Evolutionary conservation across 2,113 vertebrate genomes (phyloP).

Genomic region (cattle (Bos taurus)): DNA sequence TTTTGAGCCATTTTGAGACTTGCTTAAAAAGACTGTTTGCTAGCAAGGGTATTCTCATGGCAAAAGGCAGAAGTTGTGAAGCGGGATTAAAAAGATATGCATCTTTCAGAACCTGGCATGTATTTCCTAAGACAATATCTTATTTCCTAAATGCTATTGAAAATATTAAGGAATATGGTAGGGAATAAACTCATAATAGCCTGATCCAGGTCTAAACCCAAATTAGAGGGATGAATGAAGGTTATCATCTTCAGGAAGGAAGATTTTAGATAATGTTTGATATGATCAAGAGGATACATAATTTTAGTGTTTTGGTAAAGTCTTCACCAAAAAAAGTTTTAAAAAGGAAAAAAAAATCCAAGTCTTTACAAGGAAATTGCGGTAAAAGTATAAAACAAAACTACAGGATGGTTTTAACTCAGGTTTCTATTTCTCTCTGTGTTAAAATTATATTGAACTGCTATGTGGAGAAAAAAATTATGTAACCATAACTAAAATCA

Average conservation of each 20-base stretch:
- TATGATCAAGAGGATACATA: not conserved
- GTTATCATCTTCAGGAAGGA: not conserved
- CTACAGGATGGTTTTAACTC: not conserved
- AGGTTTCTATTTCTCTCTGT: not conserved
- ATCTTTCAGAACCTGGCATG: not conserved
- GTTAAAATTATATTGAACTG: not conserved
- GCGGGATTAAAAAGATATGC: not conserved
- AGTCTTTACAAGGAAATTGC: not conserved
- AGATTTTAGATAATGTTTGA: not conserved
- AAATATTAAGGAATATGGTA: not conserved
- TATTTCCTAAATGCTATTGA: not conserved
- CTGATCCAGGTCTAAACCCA: not conserved
- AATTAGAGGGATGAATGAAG: not conserved
- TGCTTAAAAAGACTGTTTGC: not conserved
- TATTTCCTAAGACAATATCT: not conserved
- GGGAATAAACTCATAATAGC: not conserved
- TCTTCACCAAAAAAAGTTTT: not conserved
- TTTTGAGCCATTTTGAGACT: not conserved
- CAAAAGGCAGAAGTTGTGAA: not conserved
- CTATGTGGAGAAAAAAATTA: not conserved
- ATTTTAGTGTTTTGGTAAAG: not conserved
- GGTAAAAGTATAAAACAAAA: not conserved
- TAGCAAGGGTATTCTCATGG: not conserved
- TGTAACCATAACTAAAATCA: not conserved
- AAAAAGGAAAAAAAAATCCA: not conserved